phyloP scores from a whole-genome alignment of 2,888 invertebrate species.

The Chrysodeixis includens region DNA sequence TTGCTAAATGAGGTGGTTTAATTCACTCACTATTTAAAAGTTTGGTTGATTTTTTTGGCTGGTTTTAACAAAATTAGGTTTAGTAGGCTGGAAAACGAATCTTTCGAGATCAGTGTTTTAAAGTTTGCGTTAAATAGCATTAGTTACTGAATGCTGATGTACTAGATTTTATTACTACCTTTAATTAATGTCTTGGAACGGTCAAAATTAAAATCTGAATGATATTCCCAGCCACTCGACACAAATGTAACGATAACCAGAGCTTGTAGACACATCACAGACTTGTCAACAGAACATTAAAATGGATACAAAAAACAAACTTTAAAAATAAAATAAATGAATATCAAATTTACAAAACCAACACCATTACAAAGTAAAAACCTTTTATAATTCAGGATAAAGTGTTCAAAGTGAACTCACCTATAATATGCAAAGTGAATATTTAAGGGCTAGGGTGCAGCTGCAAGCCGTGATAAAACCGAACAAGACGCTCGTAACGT shows the following conservation, averaged over 20 bases:
- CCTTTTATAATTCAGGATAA: slow-evolving; percentile 66
- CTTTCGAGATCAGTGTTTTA: too few relatives aligned
- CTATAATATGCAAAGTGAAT: slow-evolving; percentile 81
- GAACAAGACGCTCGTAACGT: slow-evolving; percentile 75
- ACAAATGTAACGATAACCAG: too few relatives aligned
- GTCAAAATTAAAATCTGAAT: too few relatives aligned
- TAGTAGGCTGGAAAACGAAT: too few relatives aligned
- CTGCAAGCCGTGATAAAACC: slow-evolving; percentile 78
- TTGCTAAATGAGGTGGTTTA: slow-evolving; percentile 6
- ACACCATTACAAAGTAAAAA: slow-evolving; percentile 31
- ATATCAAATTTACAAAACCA: not conserved
- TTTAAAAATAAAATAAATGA: too few relatives aligned
- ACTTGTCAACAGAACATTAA: not conserved
- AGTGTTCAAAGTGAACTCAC: slow-evolving; percentile 68
- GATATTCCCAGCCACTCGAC: too few relatives aligned
- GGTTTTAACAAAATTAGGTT: not conserved
- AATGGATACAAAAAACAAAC: not conserved
- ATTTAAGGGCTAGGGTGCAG: slow-evolving; percentile 76
- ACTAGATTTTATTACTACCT: too few relatives aligned
- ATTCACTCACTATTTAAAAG: not conserved
- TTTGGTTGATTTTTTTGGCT: not conserved
- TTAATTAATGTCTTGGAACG: too few relatives aligned
- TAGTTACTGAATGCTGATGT: too few relatives aligned
- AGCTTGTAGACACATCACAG: too few relatives aligned
- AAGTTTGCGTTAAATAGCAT: too few relatives aligned